phyloP scores from a whole-genome alignment of 2,113 vertebrate genomes.

The Corvus moneduloides region DNA sequence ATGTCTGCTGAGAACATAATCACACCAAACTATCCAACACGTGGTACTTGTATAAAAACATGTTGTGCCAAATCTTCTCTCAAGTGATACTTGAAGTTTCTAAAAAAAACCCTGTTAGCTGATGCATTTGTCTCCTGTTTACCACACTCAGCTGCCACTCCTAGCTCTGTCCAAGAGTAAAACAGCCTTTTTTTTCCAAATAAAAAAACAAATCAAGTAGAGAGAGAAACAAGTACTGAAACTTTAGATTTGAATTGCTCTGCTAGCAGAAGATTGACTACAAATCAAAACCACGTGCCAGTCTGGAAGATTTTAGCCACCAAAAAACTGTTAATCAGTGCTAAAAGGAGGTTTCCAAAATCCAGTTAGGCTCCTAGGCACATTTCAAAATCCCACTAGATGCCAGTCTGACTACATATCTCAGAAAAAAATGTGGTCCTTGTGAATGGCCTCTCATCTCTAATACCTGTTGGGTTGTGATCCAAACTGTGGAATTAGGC shows the following conservation, averaged over 20 bases:
- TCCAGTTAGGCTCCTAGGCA: neutral
- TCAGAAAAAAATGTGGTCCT: slow-evolving; percentile 18
- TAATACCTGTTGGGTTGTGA: slow-evolving; percentile 35
- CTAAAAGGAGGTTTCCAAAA: slow-evolving; percentile 1
- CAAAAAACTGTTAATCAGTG: neutral
- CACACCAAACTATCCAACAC: slow-evolving; percentile 18
- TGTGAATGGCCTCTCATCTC: slow-evolving; percentile 1
- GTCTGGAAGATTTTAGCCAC: slow-evolving; percentile 26
- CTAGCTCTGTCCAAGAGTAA: slow-evolving; percentile 35
- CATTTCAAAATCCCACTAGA: slow-evolving; percentile 55
- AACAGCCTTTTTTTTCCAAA: neutral
- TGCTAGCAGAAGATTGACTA: slow-evolving; percentile 1
- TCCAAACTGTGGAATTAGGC: slow-evolving; percentile 1
- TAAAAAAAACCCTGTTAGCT: slow-evolving; percentile 25
- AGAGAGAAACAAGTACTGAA: neutral
- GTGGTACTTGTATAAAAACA: slow-evolving; percentile 42
- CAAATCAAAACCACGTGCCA: slow-evolving; percentile 49
- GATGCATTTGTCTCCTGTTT: slow-evolving; percentile 49
- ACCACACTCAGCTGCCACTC: slow-evolving; percentile 45
- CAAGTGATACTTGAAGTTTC: slow-evolving; percentile 53
- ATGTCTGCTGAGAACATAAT: slow-evolving; percentile 7
- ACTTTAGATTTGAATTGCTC: slow-evolving; percentile 14
- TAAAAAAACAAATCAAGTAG: neutral
- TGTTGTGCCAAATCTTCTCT: slow-evolving; percentile 52
- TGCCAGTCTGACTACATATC: slow-evolving; percentile 47